Conservation (phyloP, 2,113 vertebrate species). For the Xenotilapia longispinis region DNA sequence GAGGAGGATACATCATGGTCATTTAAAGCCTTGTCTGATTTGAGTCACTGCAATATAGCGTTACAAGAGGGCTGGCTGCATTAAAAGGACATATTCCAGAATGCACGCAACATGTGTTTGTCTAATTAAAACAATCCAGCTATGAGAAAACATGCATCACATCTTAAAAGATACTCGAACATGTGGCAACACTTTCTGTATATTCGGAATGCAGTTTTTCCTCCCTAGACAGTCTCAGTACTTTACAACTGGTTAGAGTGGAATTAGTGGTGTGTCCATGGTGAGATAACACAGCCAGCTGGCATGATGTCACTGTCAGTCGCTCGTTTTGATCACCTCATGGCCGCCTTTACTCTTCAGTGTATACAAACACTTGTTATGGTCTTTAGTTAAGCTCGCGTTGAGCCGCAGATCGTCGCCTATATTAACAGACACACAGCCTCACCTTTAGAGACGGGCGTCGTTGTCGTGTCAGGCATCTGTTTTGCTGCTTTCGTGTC, state of each 20-base stretch:
- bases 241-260: neutral
- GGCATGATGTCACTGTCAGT: neutral
- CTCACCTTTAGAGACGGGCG: conserved; percentile 39
- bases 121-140: neutral
- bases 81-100: neutral
- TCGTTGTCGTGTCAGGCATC: neutral
- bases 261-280: neutral
- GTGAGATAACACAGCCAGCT: neutral
- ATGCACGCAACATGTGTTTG: neutral
- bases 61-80: neutral
- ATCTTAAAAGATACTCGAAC: neutral
- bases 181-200: neutral
- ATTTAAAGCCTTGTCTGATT: neutral
- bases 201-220: neutral
- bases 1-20: neutral
- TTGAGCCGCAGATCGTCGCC: neutral
- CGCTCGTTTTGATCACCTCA: neutral
- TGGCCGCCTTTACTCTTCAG: neutral
- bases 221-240: neutral
- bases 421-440: neutral
- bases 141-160: neutral
- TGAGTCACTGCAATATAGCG: neutral
- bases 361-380: neutral
- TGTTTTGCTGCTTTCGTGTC: neutral
- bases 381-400: neutral